Percentiles rank a stretch among this genome's conserved stretches.
Conservation (phyloP, 2,888 invertebrate genomes). For the Fragum whitleyi region DNA sequence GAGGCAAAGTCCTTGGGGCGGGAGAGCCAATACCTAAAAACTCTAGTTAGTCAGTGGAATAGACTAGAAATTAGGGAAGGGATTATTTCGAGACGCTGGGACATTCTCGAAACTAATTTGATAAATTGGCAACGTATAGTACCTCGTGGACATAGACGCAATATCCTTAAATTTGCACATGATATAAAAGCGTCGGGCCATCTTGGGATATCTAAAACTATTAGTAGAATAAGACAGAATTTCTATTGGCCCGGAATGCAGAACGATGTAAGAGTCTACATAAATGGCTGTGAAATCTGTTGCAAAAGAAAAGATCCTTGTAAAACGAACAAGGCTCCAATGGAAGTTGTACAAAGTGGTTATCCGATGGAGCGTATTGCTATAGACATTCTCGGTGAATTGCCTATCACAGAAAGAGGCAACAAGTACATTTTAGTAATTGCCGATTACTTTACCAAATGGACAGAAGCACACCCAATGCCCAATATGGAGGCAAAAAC, state of each 20-base stretch:
- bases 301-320: conserved; percentile 19
- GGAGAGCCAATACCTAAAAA: neutral
- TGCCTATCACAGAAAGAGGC: conserved; percentile 45
- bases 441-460: too few species aligned
- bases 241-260: conserved; percentile 32
- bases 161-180: conserved; percentile 9
- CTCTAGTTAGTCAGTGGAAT: neutral
- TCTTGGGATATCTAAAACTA: too few species aligned
- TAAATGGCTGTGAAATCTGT: conserved; percentile 22
- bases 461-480: too few species aligned
- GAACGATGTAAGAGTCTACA: conserved; percentile 26
- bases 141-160: conserved; percentile 1
- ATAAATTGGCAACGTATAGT: conserved; percentile 15
- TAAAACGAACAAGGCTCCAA: conserved; percentile 25
- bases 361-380: conserved; percentile 53
- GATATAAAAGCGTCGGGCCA: conserved; percentile 17
- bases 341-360: conserved; percentile 18
- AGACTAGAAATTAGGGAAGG: neutral
- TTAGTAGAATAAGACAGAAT: conserved; percentile 7
- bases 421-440: conserved; percentile 55
- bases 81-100: neutral
- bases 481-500: too few species aligned
- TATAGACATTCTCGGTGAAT: conserved; percentile 40
- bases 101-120: neutral
- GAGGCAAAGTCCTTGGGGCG: neutral